Conservation (phyloP, 2,888 invertebrate species). For the Clepsis dumicolana region DNA sequence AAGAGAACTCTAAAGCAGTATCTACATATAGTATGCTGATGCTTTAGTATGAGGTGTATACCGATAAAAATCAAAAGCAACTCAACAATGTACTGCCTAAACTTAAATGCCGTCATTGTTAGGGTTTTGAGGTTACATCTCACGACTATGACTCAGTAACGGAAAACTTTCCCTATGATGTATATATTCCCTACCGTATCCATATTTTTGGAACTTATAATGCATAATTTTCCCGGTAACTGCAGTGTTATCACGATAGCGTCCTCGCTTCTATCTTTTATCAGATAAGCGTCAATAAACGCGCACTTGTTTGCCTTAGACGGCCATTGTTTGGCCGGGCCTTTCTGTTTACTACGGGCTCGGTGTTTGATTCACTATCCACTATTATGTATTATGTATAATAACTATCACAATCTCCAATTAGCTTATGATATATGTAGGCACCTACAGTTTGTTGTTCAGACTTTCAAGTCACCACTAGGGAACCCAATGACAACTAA, state of each 20-base stretch:
- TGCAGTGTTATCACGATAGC: constrained; percentile 25
- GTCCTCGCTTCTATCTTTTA: constrained; percentile 32
- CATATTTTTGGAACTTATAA: constrained; percentile 1
- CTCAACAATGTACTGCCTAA: neutral
- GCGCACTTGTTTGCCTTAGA: constrained; percentile 36
- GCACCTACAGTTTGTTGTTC: neutral
- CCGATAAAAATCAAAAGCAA: no score
- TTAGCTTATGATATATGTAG: no score
- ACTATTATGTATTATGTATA: neutral
- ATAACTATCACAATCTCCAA: no score
- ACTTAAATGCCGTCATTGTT: neutral
- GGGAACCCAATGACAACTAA: no score
- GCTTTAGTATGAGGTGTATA: no score
- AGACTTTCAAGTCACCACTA: neutral
- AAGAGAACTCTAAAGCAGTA: no score
- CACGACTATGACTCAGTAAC: neutral
- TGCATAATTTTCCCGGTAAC: constrained; percentile 25
- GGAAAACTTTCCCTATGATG: neutral
- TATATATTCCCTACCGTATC: neutral
- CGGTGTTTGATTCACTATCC: constrained; percentile 15
- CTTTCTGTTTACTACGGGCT: constrained; percentile 23
- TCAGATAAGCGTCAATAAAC: constrained; percentile 21
- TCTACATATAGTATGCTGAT: no score
- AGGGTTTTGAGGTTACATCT: neutral
- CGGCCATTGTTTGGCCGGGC: constrained; percentile 12